Evolutionary conservation across 2,888 invertebrate species (phyloP).

Genomic region (Beris morrisii): DNA sequence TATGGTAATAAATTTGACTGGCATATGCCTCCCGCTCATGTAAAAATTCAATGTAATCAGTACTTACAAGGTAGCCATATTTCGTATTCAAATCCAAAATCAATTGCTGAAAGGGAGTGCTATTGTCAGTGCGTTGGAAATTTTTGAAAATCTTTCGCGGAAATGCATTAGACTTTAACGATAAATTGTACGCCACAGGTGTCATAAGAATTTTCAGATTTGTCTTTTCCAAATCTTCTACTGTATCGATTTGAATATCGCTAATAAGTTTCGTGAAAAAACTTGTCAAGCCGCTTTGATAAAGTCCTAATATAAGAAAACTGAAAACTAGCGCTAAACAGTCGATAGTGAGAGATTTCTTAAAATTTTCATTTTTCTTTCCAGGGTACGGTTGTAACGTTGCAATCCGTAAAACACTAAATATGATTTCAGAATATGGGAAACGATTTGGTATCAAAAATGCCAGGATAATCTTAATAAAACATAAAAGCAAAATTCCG

Average conservation of each 20-base stretch:
- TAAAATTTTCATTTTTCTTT: too few species aligned
- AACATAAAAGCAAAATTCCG: background rate
- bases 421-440: background rate
- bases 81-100: background rate
- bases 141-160: background rate
- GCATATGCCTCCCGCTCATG: constrained; percentile 7
- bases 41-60: background rate
- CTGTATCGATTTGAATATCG: background rate
- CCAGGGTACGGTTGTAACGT: background rate
- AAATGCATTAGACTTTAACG: background rate
- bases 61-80: background rate
- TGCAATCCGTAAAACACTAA: background rate
- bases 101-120: background rate
- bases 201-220: background rate
- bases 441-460: background rate
- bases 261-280: constrained; percentile 6
- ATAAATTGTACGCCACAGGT: background rate
- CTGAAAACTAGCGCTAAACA: background rate
- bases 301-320: background rate
- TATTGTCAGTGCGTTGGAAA: background rate
- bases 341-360: too few species aligned
- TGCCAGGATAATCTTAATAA: background rate
- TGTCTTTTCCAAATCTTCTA: background rate
- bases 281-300: constrained; percentile 12
- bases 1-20: background rate